Evolutionary conservation across 2,888 invertebrate genomes (phyloP), one percentile per base, ranked within the genome.

Genomic region (Hesperia comma): DNA sequence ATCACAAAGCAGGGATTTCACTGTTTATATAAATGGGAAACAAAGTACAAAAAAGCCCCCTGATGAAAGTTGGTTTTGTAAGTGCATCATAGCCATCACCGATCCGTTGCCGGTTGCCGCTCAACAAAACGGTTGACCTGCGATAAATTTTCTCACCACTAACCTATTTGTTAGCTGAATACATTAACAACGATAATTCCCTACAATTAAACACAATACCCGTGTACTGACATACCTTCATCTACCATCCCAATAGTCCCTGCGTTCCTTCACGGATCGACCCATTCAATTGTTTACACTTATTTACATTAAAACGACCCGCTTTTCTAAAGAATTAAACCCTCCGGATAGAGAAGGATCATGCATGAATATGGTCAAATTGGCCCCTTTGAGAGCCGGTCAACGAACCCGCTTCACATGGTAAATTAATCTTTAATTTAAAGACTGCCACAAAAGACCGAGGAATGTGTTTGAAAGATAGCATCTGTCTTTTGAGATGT

Each of bases 341-440:
- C 67, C 60, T 67, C 17, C 67, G 21, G 49, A 61, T 67, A 60
- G 67, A 55, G 55, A 53, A 55, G 67, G 61, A 67, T 67, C 67
- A 61, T 61, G 70, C 71, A 75, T 83, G 83, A 84, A 81, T 82
- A 78, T 77, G 77, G 73, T 77, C 77, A 80, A 83, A 82, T 84
- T 84, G 80, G 81, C 74, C 73, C 79, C 79, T 82, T 83, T 81
- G 74, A 80, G 68, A 72, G 32, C 63, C 72, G 85, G 84, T 83
- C 85, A 79, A 69, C 79, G 84, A 82, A 82, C 84, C 72, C 71
- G 46, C 54, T 67, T 74, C 74, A 69, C 75, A 75, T 75, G 75
- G 72, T 72, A 83, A 81, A 86, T 86, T 87, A 86, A 85, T 87
- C 83, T 86, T 77, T 79, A 79, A 84, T 85, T 82, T 83, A 78